Conservation (phyloP, 2,888 invertebrate species). For the Cephus pulcher region DNA sequence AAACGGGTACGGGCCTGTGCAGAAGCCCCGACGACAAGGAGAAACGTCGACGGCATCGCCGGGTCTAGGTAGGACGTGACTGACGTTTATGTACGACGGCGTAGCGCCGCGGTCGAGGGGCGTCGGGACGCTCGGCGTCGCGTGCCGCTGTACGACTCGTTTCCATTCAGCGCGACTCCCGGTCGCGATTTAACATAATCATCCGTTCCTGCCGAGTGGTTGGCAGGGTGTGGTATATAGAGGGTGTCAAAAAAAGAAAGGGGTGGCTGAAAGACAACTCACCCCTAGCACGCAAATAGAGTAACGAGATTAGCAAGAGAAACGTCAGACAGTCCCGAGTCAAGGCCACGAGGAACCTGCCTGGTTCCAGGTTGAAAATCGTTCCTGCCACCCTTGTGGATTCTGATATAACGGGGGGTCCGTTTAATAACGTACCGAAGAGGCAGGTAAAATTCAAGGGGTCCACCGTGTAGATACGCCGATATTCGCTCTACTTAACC, state of each 20-base stretch:
- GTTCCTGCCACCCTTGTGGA: background rate
- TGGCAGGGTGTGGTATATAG: slow-evolving; percentile 17
- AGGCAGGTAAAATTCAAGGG: too few species aligned
- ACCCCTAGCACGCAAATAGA: background rate
- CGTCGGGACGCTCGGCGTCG: slow-evolving; percentile 8
- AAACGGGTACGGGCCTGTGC: background rate
- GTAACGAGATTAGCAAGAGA: slow-evolving; percentile 8
- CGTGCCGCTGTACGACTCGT: slow-evolving; percentile 25
- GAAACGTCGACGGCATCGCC: slow-evolving; percentile 24
- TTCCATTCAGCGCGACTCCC: slow-evolving; percentile 33
- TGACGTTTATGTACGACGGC: background rate
- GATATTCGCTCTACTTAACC: background rate
- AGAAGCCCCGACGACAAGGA: background rate
- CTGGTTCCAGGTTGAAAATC: background rate
- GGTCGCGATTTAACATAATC: slow-evolving; percentile 38
- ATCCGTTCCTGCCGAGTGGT: slow-evolving; percentile 30
- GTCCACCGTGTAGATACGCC: background rate
- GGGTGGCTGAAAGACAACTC: background rate
- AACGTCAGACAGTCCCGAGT: background rate
- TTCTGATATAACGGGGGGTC: too few species aligned
- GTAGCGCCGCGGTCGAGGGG: background rate
- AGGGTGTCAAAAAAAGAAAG: background rate
- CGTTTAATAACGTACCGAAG: too few species aligned
- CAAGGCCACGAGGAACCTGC: background rate
- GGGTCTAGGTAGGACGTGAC: slow-evolving; percentile 19